These are phyloP conservation scores for Philereme transversata DNA, from an alignment of 2,888 invertebrate species.

Conservation along the genomic window DNA sequence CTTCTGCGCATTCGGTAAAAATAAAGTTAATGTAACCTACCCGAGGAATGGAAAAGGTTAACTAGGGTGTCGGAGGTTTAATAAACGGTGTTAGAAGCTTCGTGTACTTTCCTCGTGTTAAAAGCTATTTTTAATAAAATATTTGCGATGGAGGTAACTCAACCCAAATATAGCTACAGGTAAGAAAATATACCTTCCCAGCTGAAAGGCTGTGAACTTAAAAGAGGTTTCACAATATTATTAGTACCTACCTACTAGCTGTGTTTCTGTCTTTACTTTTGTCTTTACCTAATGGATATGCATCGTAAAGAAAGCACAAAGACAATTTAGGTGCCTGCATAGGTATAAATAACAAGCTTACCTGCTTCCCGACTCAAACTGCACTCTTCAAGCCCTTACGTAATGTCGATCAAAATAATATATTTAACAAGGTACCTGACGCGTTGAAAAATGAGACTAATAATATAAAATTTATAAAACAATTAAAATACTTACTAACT, in stretches of 20 bases:
- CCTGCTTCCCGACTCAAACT: too few relatives aligned
- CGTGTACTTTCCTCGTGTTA: slow-evolving; percentile 36
- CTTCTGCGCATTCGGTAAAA: slow-evolving; percentile 11
- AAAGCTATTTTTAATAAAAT: slow-evolving; percentile 39
- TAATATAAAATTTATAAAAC: too few relatives aligned
- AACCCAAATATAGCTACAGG: slow-evolving; percentile 10
- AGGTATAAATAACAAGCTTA: too few relatives aligned
- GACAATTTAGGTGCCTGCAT: slow-evolving; percentile 2
- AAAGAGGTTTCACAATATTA: slow-evolving; percentile 2
- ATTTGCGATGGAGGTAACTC: slow-evolving; percentile 33
- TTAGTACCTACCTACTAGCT: not conserved
- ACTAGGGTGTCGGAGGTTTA: slow-evolving; percentile 41
- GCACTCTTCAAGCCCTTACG: too few relatives aligned
- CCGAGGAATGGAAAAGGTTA: slow-evolving; percentile 36
- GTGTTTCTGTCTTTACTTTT: slow-evolving; percentile 4
- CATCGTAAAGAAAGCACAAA: slow-evolving; percentile 16
- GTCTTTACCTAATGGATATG: slow-evolving; percentile 15
- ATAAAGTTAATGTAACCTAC: slow-evolving; percentile 33
- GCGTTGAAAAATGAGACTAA: too few relatives aligned
- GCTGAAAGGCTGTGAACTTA: slow-evolving; percentile 15
- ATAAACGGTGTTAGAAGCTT: slow-evolving; percentile 40
- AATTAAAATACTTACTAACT: too few relatives aligned
- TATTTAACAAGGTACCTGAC: too few relatives aligned
- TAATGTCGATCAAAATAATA: too few relatives aligned
- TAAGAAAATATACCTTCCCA: slow-evolving; percentile 1